A percentile compares a stretch with the other conserved stretches of the same genome.
phyloP scores from a whole-genome alignment of 2,888 invertebrate genomes.

The Lasius fuliginosus region DNA sequence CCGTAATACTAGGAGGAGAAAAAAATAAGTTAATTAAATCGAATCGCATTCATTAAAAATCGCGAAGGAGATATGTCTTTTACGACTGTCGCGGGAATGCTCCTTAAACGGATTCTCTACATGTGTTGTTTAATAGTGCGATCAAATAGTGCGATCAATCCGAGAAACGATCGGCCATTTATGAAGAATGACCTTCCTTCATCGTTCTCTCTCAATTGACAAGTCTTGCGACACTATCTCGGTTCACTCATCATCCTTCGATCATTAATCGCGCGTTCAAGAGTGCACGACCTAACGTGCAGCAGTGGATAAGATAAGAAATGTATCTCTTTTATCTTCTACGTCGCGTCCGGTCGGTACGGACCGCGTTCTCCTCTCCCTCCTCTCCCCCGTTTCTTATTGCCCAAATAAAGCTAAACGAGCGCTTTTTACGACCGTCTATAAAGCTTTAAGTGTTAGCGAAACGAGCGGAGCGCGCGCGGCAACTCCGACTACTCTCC shows the following conservation, averaged over 20 bases:
- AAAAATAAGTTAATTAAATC: background rate
- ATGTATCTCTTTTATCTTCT: slow-evolving; percentile 39
- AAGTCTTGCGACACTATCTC: background rate
- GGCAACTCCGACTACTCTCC: slow-evolving; percentile 52
- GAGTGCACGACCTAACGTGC: background rate
- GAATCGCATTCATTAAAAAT: background rate
- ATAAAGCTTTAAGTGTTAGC: slow-evolving; percentile 86
- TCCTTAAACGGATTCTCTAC: background rate
- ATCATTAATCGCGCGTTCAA: background rate
- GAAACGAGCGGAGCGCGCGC: slow-evolving; percentile 77
- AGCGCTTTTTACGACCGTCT: slow-evolving; percentile 84
- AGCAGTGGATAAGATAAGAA: slow-evolving; percentile 32
- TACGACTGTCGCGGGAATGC: background rate
- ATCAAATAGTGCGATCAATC: too few species aligned
- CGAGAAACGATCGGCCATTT: background rate
- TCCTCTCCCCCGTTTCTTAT: background rate
- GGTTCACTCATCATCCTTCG: background rate
- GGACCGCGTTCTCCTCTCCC: slow-evolving; percentile 7
- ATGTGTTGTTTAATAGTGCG: background rate
- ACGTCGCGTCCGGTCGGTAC: slow-evolving; percentile 28
- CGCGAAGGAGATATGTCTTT: background rate
- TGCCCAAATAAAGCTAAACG: slow-evolving; percentile 84
- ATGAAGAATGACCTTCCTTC: background rate
- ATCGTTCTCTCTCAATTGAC: background rate
- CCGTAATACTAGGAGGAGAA: background rate